Percentiles rank a stretch among this genome's conserved stretches.
Evolutionary conservation across 2,888 invertebrate species (phyloP).

Genomic region (Bhutanitis thaidina): DNA sequence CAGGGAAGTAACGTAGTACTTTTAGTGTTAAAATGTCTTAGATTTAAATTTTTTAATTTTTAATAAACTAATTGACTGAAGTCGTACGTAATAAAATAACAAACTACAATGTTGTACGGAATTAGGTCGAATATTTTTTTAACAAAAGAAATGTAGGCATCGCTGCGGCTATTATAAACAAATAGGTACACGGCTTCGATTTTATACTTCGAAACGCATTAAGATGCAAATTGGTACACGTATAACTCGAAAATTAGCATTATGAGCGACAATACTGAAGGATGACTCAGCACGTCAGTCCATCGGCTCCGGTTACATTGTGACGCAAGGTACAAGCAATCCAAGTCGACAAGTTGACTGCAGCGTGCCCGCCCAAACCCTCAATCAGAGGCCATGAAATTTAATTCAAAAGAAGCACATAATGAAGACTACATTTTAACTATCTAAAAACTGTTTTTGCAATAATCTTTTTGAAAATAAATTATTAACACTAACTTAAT

Average conservation of each 20-base stretch:
- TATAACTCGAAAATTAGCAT: slow-evolving; percentile 74
- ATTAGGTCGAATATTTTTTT: slow-evolving; percentile 23
- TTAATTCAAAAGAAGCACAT: slow-evolving; percentile 54
- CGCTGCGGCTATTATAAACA: slow-evolving; percentile 30
- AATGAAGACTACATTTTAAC: too few relatives aligned
- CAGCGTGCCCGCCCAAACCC: slow-evolving; percentile 65
- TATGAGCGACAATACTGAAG: slow-evolving; percentile 69
- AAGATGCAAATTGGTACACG: slow-evolving; percentile 76
- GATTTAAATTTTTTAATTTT: too few relatives aligned
- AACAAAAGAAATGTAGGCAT: slow-evolving; percentile 25
- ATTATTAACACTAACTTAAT: too few relatives aligned
- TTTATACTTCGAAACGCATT: slow-evolving; percentile 59
- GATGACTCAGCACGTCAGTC: slow-evolving; percentile 69
- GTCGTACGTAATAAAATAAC: neutral
- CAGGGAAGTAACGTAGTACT: too few relatives aligned
- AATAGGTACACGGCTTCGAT: slow-evolving; percentile 28
- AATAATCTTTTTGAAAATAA: too few relatives aligned
- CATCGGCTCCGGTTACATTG: slow-evolving; percentile 60
- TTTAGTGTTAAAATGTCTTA: too few relatives aligned
- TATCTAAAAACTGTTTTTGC: too few relatives aligned
- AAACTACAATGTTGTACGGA: neutral
- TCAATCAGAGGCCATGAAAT: slow-evolving; percentile 71
- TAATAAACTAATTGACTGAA: too few relatives aligned
- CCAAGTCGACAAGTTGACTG: slow-evolving; percentile 56
- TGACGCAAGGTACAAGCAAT: slow-evolving; percentile 54